phyloP scores from a whole-genome alignment of 2,797 vertebrate species.

The Coluber constrictor region DNA sequence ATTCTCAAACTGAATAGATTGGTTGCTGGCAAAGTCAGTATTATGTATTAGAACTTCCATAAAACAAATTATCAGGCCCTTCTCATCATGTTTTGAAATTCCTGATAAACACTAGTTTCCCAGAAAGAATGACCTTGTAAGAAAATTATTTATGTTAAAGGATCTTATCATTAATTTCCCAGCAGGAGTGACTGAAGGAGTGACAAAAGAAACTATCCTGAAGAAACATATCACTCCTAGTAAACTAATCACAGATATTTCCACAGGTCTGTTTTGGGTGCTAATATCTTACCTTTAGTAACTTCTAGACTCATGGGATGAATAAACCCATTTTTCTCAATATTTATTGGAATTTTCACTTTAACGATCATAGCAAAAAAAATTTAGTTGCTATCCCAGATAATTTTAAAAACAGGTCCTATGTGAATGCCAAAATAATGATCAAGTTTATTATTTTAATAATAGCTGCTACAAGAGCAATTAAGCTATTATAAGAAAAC shows the following conservation, averaged over 20 bases:
- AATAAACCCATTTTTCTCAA: neutral
- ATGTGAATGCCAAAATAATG: neutral
- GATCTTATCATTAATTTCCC: neutral
- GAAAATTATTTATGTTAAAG: neutral
- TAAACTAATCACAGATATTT: neutral
- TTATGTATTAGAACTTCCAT: neutral
- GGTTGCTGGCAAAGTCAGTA: neutral
- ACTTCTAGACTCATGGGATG: neutral
- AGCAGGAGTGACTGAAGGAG: neutral
- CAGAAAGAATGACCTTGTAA: neutral
- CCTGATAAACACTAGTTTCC: neutral
- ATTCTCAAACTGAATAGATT: neutral
- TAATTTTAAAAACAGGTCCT: neutral
- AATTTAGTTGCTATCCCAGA: neutral
- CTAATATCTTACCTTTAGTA: neutral
- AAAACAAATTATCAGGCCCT: neutral
- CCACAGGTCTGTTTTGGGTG: neutral
- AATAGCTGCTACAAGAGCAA: neutral
- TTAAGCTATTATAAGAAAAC: neutral
- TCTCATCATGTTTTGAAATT: neutral
- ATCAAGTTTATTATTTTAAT: neutral
- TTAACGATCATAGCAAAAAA: neutral
- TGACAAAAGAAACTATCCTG: neutral
- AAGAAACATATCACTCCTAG: neutral
- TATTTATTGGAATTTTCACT: neutral